Evolutionary conservation across 2,888 invertebrate genomes (phyloP), one percentile per base, ranked within the genome.

Genomic region (Drosophila mercatorum): DNA sequence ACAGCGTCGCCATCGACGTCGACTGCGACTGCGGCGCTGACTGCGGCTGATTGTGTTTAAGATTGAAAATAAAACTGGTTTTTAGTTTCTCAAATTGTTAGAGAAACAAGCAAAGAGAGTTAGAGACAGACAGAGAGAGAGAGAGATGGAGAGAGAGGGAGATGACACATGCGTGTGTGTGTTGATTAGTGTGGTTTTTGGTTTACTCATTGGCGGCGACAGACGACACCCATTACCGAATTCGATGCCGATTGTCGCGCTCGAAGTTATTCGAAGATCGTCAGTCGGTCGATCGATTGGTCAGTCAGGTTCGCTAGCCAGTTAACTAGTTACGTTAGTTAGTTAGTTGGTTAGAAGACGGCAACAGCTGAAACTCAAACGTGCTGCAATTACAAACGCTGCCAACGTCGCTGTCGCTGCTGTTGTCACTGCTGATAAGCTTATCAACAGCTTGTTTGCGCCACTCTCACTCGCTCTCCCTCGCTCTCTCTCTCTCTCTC

Each of bases 361-460:
- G 41, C 58, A 40, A 59, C 46, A 73, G 75, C 63, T 79, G 76
- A 69, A 75, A 64, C 56, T 40, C 4, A 49, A 60, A 17, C 46
- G 58, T n/a, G 64, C 66, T 81, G 78, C 74, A 78, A 51, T 73
- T 53, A 51, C 51, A 43, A 63, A 53, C 55, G 14, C 57, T 51
- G 58, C 41, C 51, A 22, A 22, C 44, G 22, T 44, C 44, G 49
- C 34, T 41, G 66, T 31, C 47, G 31, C 59, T n/a, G 56, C 26
- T 38, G 28, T 28, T 6, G 49, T 46, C 59, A 36, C n/a, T 44
- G 53, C 84, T 83, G 83, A 83, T 89, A 83, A 83, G 82, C 89
- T 84, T 89, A 84, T 84, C 89, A 89, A 76, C 70, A 72, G 81
- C 26, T 59, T 75, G 81, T 31, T 59, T 55, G 43, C 40, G 53